phyloP scores from a whole-genome alignment of 2,797 vertebrate species.

The Nannoperca obscura region DNA sequence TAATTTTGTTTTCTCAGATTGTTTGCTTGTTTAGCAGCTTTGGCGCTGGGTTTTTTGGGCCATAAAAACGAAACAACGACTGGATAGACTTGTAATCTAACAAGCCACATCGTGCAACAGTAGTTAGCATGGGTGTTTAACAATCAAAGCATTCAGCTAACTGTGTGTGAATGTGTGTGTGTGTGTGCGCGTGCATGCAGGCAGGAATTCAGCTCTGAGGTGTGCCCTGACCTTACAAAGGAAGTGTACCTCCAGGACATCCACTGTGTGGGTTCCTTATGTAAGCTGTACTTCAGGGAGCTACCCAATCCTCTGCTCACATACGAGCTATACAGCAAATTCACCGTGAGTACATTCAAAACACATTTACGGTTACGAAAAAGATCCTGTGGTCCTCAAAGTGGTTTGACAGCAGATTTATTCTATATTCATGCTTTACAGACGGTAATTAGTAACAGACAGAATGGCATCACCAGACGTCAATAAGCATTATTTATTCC shows the following conservation, averaged over 20 bases:
- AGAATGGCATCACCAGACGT: background rate
- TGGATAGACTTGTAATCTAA: slow-evolving; percentile 17
- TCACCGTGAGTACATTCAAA: slow-evolving; percentile 80
- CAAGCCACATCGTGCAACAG: slow-evolving; percentile 16
- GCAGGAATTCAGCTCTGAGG: slow-evolving; percentile 97
- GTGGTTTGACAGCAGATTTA: slow-evolving; percentile 6
- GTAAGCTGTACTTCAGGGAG: slow-evolving; percentile 98
- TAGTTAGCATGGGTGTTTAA: slow-evolving; percentile 41
- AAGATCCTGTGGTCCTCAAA: background rate
- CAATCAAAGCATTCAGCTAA: slow-evolving; percentile 68
- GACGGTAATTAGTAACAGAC: slow-evolving; percentile 13
- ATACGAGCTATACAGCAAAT: slow-evolving; percentile 90
- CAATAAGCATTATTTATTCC: slow-evolving; percentile 7
- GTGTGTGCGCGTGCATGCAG: slow-evolving; percentile 80
- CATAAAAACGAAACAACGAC: background rate
- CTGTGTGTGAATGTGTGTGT: slow-evolving; percentile 49
- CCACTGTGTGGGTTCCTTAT: slow-evolving; percentile 98
- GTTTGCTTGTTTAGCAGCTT: background rate
- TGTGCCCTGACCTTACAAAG: slow-evolving; percentile 95
- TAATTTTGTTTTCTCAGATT: slow-evolving; percentile 11
- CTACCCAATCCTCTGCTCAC: slow-evolving; percentile 98
- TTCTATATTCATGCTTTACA: background rate
- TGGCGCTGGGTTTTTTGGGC: background rate
- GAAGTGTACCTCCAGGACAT: slow-evolving; percentile 99
- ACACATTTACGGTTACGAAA: background rate